These are phyloP conservation scores for Cephalotes varians DNA, from an alignment of 2,888 invertebrate species.

Conservation along the genomic window DNA sequence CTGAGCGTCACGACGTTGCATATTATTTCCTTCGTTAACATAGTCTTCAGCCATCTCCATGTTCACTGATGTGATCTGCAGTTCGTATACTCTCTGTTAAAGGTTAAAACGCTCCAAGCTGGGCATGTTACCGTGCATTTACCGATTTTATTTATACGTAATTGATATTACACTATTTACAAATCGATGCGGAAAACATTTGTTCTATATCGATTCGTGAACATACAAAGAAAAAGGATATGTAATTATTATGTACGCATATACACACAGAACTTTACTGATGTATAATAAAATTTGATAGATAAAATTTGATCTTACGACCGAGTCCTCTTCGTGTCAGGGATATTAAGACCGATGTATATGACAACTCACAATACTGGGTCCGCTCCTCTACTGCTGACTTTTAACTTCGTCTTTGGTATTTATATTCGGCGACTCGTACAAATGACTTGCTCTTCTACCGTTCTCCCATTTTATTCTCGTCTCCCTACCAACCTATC, in stretches of 20 bases:
- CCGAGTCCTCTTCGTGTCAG: conserved; percentile 1
- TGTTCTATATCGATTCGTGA: neutral
- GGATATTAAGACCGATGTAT: neutral
- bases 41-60: conserved; percentile 86
- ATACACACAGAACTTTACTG: neutral
- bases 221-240: neutral
- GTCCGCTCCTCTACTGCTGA: conserved; percentile 75
- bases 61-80: neutral
- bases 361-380: conserved; percentile 47
- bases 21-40: conserved; percentile 88
- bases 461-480: conserved; percentile 57
- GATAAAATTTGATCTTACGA: conserved; percentile 14
- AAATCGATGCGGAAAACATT: neutral
- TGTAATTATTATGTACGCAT: neutral
- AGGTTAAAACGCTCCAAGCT: neutral
- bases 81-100: neutral
- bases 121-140: neutral
- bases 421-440: conserved; percentile 74
- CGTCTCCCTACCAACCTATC: conserved; percentile 42
- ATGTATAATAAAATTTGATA: too few species aligned
- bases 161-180: neutral
- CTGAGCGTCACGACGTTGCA: conserved; percentile 90
- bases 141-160: neutral
- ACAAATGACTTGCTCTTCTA: conserved; percentile 60
- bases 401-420: conserved; percentile 70